A percentile compares a stretch with the other conserved stretches of the same genome.
phyloP scores from a whole-genome alignment of 2,797 vertebrate genomes.

The Pygocentrus nattereri region DNA sequence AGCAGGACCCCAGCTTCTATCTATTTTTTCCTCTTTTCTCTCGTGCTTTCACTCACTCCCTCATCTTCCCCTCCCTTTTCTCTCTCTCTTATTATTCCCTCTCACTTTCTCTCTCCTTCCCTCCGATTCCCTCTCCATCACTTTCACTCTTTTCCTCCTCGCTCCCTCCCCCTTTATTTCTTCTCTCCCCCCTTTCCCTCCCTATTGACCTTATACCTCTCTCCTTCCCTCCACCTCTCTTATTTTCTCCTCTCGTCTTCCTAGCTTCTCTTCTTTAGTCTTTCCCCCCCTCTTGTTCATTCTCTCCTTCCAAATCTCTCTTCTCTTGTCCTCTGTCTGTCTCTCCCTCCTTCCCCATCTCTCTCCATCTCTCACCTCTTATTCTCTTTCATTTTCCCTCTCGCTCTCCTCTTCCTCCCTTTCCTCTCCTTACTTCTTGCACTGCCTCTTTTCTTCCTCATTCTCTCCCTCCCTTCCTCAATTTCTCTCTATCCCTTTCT shows the following conservation, averaged over 20 bases:
- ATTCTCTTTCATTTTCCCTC: too few relatives aligned
- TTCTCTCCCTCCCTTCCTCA: background rate
- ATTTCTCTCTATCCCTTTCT: too few relatives aligned
- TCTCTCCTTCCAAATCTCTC: too few relatives aligned
- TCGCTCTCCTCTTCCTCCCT: background rate
- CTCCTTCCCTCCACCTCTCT: background rate
- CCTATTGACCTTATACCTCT: conserved; percentile 46
- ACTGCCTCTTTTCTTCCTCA: background rate
- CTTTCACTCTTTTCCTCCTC: conserved; percentile 7
- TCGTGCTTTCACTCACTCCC: conserved; percentile 48
- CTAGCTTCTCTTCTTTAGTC: background rate
- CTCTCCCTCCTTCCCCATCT: background rate
- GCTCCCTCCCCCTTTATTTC: background rate
- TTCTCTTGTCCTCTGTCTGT: background rate
- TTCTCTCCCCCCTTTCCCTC: background rate
- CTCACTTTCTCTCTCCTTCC: conserved; percentile 9
- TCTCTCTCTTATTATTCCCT: background rate
- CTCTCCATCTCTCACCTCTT: too few relatives aligned
- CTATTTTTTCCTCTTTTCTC: background rate
- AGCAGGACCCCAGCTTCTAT: conserved; percentile 59
- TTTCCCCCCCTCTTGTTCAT: conserved; percentile 17
- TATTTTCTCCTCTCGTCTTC: background rate
- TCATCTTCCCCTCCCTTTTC: background rate
- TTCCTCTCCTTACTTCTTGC: background rate
- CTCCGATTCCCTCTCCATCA: conserved; percentile 17